A percentile compares a stretch with the other conserved stretches of the same genome.
These are phyloP conservation scores for Ceratoteleas bidentatus DNA, from an alignment of 1,140 invertebrate species.

Conservation along the genomic window DNA sequence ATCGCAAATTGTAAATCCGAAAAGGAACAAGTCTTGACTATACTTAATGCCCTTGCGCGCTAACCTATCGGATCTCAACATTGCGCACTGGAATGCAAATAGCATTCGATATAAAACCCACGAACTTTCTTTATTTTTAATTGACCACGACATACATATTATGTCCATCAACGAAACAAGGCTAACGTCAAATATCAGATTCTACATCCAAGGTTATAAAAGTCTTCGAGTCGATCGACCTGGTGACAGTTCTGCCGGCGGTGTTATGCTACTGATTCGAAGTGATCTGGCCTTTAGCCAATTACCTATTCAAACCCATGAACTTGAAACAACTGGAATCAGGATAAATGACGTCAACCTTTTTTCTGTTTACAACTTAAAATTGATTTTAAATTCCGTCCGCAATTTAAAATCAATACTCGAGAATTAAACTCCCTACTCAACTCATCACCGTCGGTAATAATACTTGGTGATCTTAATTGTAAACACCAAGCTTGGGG, in stretches of 20 bases:
- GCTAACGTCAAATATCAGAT: background rate
- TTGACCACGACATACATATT: slow-evolving; percentile 1
- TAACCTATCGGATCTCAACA: background rate
- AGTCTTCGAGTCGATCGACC: slow-evolving; percentile 2
- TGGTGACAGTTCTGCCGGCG: background rate
- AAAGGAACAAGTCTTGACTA: background rate
- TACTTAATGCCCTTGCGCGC: background rate
- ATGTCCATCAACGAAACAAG: slow-evolving; percentile 26
- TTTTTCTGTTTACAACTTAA: slow-evolving; percentile 1
- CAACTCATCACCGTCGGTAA: background rate
- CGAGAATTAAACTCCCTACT: slow-evolving; percentile 5
- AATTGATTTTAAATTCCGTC: too few relatives aligned
- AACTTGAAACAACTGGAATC: background rate
- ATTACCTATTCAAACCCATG: background rate
- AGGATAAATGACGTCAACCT: background rate
- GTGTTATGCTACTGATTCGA: slow-evolving; percentile 1
- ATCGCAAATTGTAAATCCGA: slow-evolving; percentile 1
- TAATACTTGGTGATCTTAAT: slow-evolving; percentile 3
- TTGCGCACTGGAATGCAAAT: slow-evolving; percentile 23
- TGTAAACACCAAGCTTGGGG: slow-evolving; percentile 4
- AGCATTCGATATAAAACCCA: slow-evolving; percentile 16
- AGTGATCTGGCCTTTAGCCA: background rate
- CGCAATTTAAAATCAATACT: slow-evolving; percentile 5
- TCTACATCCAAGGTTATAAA: background rate
- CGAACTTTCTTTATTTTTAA: slow-evolving; percentile 7